Evolutionary conservation across 2,113 vertebrate genomes (phyloP), one percentile per base, ranked within the genome.

Genomic region (Psittacula cyanocephala): DNA sequence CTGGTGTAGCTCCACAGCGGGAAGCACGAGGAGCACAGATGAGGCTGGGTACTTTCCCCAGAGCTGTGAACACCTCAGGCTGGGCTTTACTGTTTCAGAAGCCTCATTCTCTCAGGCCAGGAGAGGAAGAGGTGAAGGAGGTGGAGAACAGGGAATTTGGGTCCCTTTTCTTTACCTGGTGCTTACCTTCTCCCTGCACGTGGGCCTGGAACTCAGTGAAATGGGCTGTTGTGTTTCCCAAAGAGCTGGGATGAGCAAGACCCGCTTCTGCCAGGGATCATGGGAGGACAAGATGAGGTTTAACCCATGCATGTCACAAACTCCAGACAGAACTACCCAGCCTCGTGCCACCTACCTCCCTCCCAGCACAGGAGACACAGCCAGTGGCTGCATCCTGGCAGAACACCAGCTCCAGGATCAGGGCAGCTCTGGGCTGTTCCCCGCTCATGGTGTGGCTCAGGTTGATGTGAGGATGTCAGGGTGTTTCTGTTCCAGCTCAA

Each of bases 401-500:
- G 55, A 47, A 10, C 28, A 1, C 14, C 62, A 25, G 41, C 70
- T 55, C 15, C 17, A 27, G 53, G 53, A 13, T 5, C 3, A 2
- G 70, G 39, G 53, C n/a, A 71, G 47, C 31, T 17, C 24, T 2
- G 44, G 39, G 31, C 25, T 11, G 3, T 35, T 59, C 33, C 33
- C 33, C 33, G 15, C 57, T 13, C 20, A 2, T 15, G 33, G 13
- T 35, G 33, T 59, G 33, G 33, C 57, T 59, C 20, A n/a, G 33
- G 57, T n/a, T 59, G 57, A 59, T 7, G 9, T 59, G 1, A 68
- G 12, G 25, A 2, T 3, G 10, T 8, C 10, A 0, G 14, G 80
- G 7, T 72, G 47, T 85, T 77, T 72, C 27, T 67, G 23, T 65
- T 64, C 5, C 86, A 97, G 96, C 91, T 98, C 35, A 97, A 98